Evolutionary conservation across 1,140 invertebrate genomes (phyloP), one percentile per base, ranked within the genome.

Genomic region (Caenorhabditis brenneri): DNA sequence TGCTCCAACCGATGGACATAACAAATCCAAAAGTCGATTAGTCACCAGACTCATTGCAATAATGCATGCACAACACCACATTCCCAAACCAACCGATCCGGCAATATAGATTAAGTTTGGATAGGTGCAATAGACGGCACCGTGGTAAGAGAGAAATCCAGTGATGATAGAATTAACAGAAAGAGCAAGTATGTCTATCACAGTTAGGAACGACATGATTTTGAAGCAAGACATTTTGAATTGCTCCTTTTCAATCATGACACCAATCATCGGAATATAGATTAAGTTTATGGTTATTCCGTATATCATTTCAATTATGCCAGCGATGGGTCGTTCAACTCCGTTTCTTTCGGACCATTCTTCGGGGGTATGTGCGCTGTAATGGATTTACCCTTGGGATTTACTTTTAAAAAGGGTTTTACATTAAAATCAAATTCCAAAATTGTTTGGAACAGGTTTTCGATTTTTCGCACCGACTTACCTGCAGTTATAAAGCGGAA

Each of bases 151-250:
- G 16, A 80, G 79, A 4, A 9, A 31, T 5, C 79, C 79, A 33
- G 79, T 80, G 2, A 80, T 19, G 15, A 80, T 42, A 42, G 22
- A 53, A 51, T 55, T 55, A 31, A 80, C 48, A 15, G 27, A 10
- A 22, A 80, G 49, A 24, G 2, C 24, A 9, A 33, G 16, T 9
- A 80, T 24, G 31, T 80, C 79, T 3, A 58, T 27, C 12, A 55
- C 29, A 1, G 31, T n/a, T 5, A 53, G 48, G 31, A 80, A 58
- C 5, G 36, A 80, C 39, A 80, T 80, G 16, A 80, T 48, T 39
- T 80, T 80, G 79, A 27, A 80, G 79, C 79, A 80, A n/a, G 42
- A n/a, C 7, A 10, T 48, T 27, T 53, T 51, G 48, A 51, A 51
- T 10, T 51, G 6, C n/a, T 51, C 48, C 16, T 51, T 51, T 19